Evolutionary conservation across 2,113 vertebrate species (phyloP), one percentile per base, ranked within the genome.

Genomic region (Trogon melanurus): DNA sequence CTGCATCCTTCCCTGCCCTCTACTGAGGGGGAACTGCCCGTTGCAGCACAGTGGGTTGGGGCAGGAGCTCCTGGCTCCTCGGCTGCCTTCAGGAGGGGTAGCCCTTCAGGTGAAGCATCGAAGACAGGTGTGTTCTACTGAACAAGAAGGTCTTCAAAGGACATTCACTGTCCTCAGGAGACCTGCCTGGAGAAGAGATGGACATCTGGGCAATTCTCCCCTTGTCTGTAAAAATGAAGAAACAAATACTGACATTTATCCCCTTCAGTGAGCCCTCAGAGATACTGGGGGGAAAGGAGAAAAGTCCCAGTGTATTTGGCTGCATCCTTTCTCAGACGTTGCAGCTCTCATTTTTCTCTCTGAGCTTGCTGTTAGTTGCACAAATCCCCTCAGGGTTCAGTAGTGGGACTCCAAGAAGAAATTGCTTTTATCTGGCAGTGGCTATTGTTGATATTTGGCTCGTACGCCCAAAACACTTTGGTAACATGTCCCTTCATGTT

Each of bases 371-470:
- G 4, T 91, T 83, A 84, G 80, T 81, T 93, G 65, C 75, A 80
- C 29, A 66, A 71, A 78, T 81, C 30, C 80, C 87, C 73, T 81
- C 65, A 71, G 84, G 84, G 38, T 71, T 89, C 78, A 71, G 70
- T 79, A 66, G 25, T 92, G 73, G 73, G 50, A 72, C 75, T 93
- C 71, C 41, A 74, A 58, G 76, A 85, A 91, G 53, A 91, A 94
- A 93, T 75, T 72, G 76, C 65, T 93, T 91, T 93, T 86, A 71
- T 90, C 93, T 92, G 85, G 62, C 88, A 61, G 47, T 89, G 83
- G 65, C 76, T 92, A 74, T 90, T 84, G 89, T 92, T 93, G 89
- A 54, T 62, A 41, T 67, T 94, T 94, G 92, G 88, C 92, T 93
- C 69, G 50, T 79, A 58, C 6, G 20, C 50, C 67, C 51, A 62